These are phyloP conservation scores for Parnassius apollo DNA, from an alignment of 2,888 invertebrate genomes.

Conservation along the genomic window DNA sequence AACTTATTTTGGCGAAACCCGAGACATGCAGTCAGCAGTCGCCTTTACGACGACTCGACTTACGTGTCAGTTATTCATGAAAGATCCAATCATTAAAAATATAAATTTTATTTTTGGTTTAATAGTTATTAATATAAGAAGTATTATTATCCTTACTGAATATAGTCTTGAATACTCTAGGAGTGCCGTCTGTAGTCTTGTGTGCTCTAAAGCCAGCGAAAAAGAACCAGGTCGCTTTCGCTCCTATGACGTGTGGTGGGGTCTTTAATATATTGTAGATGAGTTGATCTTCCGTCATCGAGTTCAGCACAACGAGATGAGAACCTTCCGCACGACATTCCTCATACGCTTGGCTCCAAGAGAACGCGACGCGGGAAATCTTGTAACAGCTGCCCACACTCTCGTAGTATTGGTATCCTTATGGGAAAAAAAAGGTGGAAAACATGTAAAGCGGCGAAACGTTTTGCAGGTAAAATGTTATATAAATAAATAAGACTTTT, in stretches of 20 bases:
- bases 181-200: conserved; percentile 35
- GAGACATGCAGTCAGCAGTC: no score
- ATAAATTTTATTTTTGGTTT: no score
- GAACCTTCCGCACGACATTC: conserved; percentile 54
- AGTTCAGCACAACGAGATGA: conserved; percentile 57
- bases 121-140: no score
- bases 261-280: conserved; percentile 42
- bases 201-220: conserved; percentile 55
- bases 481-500: no score
- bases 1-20: no score
- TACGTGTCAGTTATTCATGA: no score
- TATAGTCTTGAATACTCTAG: conserved; percentile 54
- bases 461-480: no score
- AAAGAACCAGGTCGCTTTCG: conserved; percentile 44
- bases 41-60: no score
- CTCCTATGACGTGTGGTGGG: conserved; percentile 11
- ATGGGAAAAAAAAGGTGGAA: conserved; percentile 11
- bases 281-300: conserved; percentile 44
- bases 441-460: no score
- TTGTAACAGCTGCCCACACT: conserved; percentile 58
- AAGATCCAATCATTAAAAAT: no score
- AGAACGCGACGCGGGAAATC: conserved; percentile 38
- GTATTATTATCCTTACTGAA: conserved; percentile 47
- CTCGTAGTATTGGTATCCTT: conserved; percentile 49
- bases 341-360: conserved; percentile 59